These are phyloP conservation scores for Catocala sponsa DNA, from an alignment of 2,888 invertebrate species.

Conservation along the genomic window DNA sequence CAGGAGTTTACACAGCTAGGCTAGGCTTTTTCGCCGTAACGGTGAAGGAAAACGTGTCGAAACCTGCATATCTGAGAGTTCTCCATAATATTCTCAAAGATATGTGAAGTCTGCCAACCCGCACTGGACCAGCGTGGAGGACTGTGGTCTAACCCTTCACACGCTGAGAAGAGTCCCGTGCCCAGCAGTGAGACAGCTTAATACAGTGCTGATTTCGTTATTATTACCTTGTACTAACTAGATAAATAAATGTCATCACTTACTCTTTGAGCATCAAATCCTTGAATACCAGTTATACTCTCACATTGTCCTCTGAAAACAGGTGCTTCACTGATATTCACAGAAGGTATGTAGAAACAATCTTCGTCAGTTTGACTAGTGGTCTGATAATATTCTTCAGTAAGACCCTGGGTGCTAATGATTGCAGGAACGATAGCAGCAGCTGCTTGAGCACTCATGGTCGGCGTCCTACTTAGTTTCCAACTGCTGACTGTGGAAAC, in stretches of 20 bases:
- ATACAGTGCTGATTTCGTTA: too few relatives aligned
- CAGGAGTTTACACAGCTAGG: too few relatives aligned
- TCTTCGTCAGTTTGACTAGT: constrained; percentile 70
- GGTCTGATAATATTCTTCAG: constrained; percentile 61
- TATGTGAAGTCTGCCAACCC: too few relatives aligned
- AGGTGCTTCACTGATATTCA: constrained; percentile 56
- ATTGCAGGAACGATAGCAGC: constrained; percentile 59
- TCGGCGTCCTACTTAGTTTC: constrained; percentile 69
- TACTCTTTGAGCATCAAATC: constrained; percentile 67
- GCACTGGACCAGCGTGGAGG: too few relatives aligned
- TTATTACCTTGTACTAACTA: too few relatives aligned
- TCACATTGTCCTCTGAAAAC: constrained; percentile 74
- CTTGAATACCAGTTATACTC: constrained; percentile 56
- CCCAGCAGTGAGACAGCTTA: too few relatives aligned
- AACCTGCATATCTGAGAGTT: too few relatives aligned
- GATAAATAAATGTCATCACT: constrained; percentile 22
- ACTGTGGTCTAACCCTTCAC: too few relatives aligned
- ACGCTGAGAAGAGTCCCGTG: too few relatives aligned
- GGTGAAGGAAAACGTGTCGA: too few relatives aligned
- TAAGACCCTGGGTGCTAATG: constrained; percentile 68
- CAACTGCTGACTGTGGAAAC: constrained; percentile 72
- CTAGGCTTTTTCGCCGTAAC: too few relatives aligned
- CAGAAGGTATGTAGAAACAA: constrained; percentile 76
- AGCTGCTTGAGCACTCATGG: constrained; percentile 53
- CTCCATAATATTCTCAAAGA: too few relatives aligned